Evolutionary conservation across 2,113 vertebrate species (phyloP).

Genomic region (Tringa solitaria): DNA sequence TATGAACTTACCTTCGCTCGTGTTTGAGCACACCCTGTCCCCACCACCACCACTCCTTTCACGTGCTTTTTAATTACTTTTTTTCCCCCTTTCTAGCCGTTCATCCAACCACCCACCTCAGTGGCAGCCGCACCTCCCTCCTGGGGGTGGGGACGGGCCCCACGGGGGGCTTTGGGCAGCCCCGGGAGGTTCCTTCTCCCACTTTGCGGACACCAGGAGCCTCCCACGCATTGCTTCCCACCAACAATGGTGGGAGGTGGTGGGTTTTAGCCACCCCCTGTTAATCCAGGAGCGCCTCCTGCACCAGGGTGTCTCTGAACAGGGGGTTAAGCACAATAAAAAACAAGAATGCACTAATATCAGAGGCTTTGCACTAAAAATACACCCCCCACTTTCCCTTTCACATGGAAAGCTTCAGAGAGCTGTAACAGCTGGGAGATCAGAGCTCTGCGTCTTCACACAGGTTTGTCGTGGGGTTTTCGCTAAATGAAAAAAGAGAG

Average conservation of each 20-base stretch:
- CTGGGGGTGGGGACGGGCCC: background rate
- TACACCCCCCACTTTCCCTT: background rate
- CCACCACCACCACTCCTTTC: background rate
- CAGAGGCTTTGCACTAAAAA: background rate
- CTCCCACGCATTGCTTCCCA: background rate
- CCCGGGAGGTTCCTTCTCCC: background rate
- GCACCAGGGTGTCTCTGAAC: background rate
- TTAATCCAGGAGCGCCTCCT: rapidly evolving
- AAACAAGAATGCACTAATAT: background rate
- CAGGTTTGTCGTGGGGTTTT: background rate
- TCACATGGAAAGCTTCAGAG: background rate
- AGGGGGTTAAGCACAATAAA: background rate
- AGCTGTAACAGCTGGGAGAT: background rate
- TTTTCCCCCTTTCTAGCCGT: too few species aligned
- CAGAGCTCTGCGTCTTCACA: background rate
- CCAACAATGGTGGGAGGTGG: rapidly evolving
- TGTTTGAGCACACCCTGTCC: background rate
- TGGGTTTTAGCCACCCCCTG: background rate
- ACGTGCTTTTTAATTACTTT: background rate
- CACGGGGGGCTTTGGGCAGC: too few species aligned
- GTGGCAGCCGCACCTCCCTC: background rate
- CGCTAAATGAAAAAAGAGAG: background rate
- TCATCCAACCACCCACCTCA: background rate
- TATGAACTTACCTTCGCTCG: background rate
- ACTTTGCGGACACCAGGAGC: background rate